Conservation (phyloP, 1,140 invertebrate genomes). For the Elysia chlorotica region DNA sequence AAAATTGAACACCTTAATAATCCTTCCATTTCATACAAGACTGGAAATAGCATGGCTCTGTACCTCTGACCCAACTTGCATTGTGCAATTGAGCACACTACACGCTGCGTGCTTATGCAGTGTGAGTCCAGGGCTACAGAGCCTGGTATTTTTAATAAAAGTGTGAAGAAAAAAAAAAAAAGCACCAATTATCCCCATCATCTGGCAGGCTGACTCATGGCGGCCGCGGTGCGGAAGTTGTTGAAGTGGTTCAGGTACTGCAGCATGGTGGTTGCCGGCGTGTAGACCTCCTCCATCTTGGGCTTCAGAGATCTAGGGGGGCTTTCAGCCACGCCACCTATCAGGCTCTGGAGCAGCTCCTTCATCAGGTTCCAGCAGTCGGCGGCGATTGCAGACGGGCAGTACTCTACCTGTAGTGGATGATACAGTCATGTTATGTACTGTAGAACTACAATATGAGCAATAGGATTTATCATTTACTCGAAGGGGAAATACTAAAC, state of each 20-base stretch:
- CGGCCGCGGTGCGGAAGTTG: constrained; percentile 78
- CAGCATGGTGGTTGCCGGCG: constrained; percentile 82
- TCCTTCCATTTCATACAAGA: too few species aligned
- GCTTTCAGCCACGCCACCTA: constrained; percentile 73
- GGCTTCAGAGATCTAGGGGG: constrained; percentile 66
- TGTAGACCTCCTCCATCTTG: constrained; percentile 83
- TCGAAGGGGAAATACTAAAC: not conserved
- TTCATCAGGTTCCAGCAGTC: constrained; percentile 90
- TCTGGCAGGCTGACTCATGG: constrained; percentile 16
- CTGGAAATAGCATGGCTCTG: too few species aligned
- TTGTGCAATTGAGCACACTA: too few species aligned
- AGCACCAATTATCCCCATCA: not conserved
- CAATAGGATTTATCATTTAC: not conserved
- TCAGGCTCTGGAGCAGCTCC: constrained; percentile 90
- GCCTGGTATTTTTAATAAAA: constrained; percentile 9
- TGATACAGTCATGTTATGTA: too few species aligned
- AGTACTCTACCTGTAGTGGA: constrained; percentile 89
- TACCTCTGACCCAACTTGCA: too few species aligned
- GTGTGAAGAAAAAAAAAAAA: not conserved
- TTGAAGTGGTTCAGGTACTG: constrained; percentile 96
- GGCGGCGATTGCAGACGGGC: constrained; percentile 82
- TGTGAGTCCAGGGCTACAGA: too few species aligned
- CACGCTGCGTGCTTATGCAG: too few species aligned
- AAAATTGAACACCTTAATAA: too few species aligned
- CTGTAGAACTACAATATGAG: constrained; percentile 30